Percentiles rank a stretch among this genome's conserved stretches.
These are phyloP conservation scores for Dendrolimus punctatus DNA, from an alignment of 1,140 invertebrate genomes.

Conservation along the genomic window DNA sequence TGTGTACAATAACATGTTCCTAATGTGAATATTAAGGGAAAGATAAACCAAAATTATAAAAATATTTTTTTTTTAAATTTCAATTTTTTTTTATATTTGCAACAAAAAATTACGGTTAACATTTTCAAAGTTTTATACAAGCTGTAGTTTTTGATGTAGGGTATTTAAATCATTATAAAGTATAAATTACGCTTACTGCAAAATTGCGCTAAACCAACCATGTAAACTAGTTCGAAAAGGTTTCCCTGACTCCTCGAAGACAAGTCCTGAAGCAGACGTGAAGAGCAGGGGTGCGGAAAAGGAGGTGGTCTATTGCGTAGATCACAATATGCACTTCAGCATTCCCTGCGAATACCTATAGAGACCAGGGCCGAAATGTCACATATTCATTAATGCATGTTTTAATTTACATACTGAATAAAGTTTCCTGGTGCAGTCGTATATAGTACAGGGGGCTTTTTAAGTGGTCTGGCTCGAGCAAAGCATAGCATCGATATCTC, in stretches of 20 bases:
- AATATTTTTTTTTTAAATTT: too few relatives aligned
- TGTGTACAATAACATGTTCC: too few relatives aligned
- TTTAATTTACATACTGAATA: conserved; percentile 7
- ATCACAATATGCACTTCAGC: conserved; percentile 64
- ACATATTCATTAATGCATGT: conserved; percentile 32
- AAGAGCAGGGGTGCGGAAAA: conserved; percentile 35
- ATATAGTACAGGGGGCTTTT: too few relatives aligned
- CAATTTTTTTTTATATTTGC: too few relatives aligned
- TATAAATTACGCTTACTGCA: neutral
- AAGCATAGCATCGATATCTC: too few relatives aligned
- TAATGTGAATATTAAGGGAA: too few relatives aligned
- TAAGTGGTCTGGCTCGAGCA: too few relatives aligned
- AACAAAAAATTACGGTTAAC: neutral
- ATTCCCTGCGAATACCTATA: conserved; percentile 54
- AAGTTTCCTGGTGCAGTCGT: too few relatives aligned
- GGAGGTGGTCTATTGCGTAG: conserved; percentile 34
- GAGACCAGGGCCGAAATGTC: conserved; percentile 37
- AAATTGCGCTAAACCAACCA: neutral
- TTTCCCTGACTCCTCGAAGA: conserved; percentile 43
- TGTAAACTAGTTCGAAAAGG: conserved; percentile 12
- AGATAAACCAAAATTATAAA: too few relatives aligned
- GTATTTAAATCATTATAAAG: neutral
- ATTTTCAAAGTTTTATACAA: too few relatives aligned
- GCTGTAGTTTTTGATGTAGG: too few relatives aligned
- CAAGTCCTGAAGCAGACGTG: conserved; percentile 55